A percentile compares a stretch with the other conserved stretches of the same genome.
Evolutionary conservation across 2,113 vertebrate genomes (phyloP).

Genomic region (Naja naja): DNA sequence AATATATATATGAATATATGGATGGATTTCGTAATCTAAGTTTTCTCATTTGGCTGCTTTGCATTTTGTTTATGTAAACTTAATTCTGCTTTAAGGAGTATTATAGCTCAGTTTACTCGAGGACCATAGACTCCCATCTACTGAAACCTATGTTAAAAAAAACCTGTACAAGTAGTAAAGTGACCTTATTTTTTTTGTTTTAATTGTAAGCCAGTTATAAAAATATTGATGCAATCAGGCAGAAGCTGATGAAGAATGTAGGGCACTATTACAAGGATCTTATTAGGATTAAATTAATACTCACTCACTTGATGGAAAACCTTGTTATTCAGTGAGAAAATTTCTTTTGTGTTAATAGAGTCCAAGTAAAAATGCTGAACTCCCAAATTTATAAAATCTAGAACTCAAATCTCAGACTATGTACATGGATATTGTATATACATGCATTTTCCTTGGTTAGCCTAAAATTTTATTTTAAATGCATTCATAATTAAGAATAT

Average conservation of each 20-base stretch:
- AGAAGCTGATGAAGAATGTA: not conserved
- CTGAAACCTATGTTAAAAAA: not conserved
- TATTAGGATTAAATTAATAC: not conserved
- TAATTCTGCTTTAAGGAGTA: conserved; percentile 1
- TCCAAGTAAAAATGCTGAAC: not conserved
- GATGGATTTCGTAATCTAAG: conserved; percentile 27
- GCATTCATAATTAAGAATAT: not conserved
- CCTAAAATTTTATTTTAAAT: not conserved
- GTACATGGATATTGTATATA: not conserved
- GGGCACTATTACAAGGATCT: not conserved
- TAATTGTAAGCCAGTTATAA: not conserved
- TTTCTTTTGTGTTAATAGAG: not conserved
- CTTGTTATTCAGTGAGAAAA: not conserved
- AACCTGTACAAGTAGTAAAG: not conserved
- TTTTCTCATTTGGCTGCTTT: conserved; percentile 41
- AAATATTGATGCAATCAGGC: not conserved
- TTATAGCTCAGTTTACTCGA: not conserved
- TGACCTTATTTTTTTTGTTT: not conserved
- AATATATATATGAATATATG: conserved; percentile 84
- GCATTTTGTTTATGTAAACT: conserved; percentile 31
- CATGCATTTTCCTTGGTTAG: not conserved
- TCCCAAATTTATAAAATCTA: not conserved
- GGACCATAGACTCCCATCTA: not conserved
- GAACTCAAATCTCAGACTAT: not conserved
- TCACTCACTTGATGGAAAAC: not conserved